These are phyloP conservation scores for Beaufortia kweichowensis DNA, from an alignment of 2,113 vertebrate genomes.

Conservation along the genomic window DNA sequence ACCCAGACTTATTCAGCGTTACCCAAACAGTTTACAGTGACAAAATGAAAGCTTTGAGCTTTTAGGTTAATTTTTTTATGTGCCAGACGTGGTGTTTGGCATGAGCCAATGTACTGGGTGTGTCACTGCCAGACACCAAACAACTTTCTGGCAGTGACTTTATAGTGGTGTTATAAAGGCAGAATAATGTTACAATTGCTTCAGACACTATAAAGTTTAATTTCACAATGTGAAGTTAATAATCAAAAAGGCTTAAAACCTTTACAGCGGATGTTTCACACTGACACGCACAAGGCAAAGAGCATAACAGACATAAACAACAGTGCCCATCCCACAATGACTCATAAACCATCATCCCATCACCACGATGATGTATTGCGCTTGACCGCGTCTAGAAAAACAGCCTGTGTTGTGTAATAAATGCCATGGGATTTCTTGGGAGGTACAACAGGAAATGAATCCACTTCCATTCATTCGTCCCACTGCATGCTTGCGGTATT, in stretches of 20 bases:
- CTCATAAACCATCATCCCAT: constrained; percentile 53
- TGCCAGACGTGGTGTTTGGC: background rate
- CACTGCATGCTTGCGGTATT: constrained; percentile 59
- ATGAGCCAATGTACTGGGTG: background rate
- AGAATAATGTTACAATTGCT: background rate
- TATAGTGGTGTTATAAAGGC: background rate
- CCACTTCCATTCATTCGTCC: constrained; percentile 59
- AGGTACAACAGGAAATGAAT: constrained; percentile 49
- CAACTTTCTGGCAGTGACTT: background rate
- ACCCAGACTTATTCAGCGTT: background rate
- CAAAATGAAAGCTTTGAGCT: background rate
- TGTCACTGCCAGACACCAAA: background rate
- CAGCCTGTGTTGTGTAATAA: constrained; percentile 56
- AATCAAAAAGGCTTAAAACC: background rate
- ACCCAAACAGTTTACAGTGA: background rate
- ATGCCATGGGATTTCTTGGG: constrained; percentile 49
- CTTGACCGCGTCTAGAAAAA: constrained; percentile 28
- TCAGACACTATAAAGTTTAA: background rate
- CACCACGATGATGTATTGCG: constrained; percentile 45
- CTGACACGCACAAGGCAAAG: background rate
- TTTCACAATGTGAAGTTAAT: background rate
- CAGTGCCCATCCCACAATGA: constrained; percentile 23
- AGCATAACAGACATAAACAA: background rate
- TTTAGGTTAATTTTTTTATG: background rate
- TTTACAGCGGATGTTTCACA: background rate